A percentile compares a stretch with the other conserved stretches of the same genome.
Conservation (phyloP, 2,888 invertebrate species). For the Biston stratarius region DNA sequence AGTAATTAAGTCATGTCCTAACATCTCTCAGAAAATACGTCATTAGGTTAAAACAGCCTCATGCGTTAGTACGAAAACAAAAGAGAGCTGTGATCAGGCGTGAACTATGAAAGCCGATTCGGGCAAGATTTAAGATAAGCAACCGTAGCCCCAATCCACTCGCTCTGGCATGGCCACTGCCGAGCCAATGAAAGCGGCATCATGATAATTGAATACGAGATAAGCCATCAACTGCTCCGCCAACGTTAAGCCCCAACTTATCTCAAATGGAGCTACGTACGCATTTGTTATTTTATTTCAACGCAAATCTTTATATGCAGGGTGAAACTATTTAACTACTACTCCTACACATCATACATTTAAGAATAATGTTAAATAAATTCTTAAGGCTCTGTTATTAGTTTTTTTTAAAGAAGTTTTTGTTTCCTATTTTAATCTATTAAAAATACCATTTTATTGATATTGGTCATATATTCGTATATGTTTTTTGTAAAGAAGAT, state of each 20-base stretch:
- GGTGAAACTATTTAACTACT: background rate
- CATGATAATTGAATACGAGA: constrained; percentile 85
- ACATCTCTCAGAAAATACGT: background rate
- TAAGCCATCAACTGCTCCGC: constrained; percentile 81
- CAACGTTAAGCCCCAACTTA: constrained; percentile 80
- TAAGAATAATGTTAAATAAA: too few relatives aligned
- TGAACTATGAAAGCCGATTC: constrained; percentile 73
- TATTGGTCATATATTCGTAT: too few relatives aligned
- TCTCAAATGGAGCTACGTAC: constrained; percentile 75
- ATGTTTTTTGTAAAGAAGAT: too few relatives aligned
- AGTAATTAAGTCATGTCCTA: background rate
- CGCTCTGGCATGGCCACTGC: constrained; percentile 64
- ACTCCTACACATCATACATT: background rate
- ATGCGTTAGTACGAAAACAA: constrained; percentile 33
- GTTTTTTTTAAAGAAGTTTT: too few relatives aligned
- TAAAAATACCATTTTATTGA: too few relatives aligned
- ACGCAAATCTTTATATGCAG: constrained; percentile 68
- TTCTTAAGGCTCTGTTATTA: too few relatives aligned
- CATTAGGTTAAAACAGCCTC: background rate
- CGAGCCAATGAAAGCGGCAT: constrained; percentile 80
- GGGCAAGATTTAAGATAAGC: constrained; percentile 79
- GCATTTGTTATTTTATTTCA: constrained; percentile 75
- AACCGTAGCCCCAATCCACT: constrained; percentile 71
- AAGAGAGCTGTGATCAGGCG: constrained; percentile 63
- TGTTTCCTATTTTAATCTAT: too few relatives aligned